Evolutionary conservation across 1,140 invertebrate species (phyloP), one percentile per base, ranked within the genome.

Genomic region (Drosophila nigrodunni): DNA sequence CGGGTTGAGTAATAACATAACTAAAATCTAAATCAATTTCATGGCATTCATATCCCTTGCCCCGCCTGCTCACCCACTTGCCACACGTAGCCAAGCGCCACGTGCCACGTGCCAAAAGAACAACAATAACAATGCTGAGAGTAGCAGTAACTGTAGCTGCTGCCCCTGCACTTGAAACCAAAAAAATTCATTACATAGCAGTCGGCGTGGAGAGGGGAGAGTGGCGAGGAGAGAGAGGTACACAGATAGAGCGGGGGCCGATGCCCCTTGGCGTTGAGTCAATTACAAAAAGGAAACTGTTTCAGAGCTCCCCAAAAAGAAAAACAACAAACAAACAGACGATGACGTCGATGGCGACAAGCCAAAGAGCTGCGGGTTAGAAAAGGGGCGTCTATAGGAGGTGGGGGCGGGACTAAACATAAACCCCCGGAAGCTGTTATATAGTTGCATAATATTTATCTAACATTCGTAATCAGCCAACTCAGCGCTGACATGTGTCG

Each of bases 11-110:
- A 50, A 74, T 44, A 77, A 81, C 82, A 80, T 76, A 85, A 86
- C 71, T 59, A 87, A 87, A 86, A 82, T 86, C 86, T 82, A 87
- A 86, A 82, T 86, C 82, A 87, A 86, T 86, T 86, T 82, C 59
- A 78, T 54, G 55, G 37, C 67, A 61, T 78, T 30, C 25, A 30
- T 30, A 30, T 30, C 25, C 25, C 25, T 6, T 30, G 25, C 6
- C 57, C 61, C 68, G 77, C 60, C 80, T 47, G 50, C 34, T 9
- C 34, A 39, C 21, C 15, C 44, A 9, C 11, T 34, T 35, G 43
- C 25, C 52, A 66, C 76, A 78, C 70, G 75, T 75, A 76, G 49
- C 76, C 6, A 25, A 9, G 39, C 79, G 82, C 68, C 6, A 25
- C 18, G 39, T 82, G 82, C 71, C 82, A 85, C 82, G 82, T 85